phyloP scores from a whole-genome alignment of 2,888 invertebrate genomes.

The Ophion ventricosus region DNA sequence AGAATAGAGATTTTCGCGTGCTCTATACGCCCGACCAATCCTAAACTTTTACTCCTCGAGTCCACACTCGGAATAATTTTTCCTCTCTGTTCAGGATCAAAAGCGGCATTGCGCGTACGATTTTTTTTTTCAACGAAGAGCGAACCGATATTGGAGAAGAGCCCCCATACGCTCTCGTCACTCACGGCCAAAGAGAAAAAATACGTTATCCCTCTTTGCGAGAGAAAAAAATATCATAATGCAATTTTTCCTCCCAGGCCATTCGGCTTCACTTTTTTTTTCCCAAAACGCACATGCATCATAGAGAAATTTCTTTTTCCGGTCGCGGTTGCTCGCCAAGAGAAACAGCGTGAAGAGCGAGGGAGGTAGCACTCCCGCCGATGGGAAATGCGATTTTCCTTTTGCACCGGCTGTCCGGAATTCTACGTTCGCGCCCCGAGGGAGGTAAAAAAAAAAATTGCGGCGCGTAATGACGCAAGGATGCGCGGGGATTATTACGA shows the following conservation, averaged over 20 bases:
- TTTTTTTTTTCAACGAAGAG: too few species aligned
- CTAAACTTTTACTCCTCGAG: too few species aligned
- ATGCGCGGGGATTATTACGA: slow-evolving; percentile 13
- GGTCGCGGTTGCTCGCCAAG: too few species aligned
- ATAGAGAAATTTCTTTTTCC: background rate
- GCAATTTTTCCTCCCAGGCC: slow-evolving; percentile 1
- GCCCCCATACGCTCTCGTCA: background rate
- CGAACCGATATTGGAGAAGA: too few species aligned
- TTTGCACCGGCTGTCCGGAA: slow-evolving; percentile 43
- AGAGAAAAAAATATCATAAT: slow-evolving; percentile 13
- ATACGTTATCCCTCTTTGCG: background rate
- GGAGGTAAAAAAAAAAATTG: slow-evolving; percentile 27
- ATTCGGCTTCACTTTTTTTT: background rate
- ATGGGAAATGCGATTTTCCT: slow-evolving; percentile 62
- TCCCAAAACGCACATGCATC: background rate
- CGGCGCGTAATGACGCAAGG: slow-evolving; percentile 14
- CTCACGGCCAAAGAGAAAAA: background rate
- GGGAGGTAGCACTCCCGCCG: slow-evolving; percentile 40
- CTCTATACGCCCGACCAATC: too few species aligned
- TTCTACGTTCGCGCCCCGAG: background rate
- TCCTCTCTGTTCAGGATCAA: too few species aligned
- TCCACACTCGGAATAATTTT: too few species aligned
- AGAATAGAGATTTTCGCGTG: too few species aligned
- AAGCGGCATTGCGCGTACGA: too few species aligned
- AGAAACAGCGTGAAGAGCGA: background rate